Percentiles rank a stretch among this genome's conserved stretches.
Conservation (phyloP, 1,140 invertebrate species). For the Penaeus vannamei region DNA sequence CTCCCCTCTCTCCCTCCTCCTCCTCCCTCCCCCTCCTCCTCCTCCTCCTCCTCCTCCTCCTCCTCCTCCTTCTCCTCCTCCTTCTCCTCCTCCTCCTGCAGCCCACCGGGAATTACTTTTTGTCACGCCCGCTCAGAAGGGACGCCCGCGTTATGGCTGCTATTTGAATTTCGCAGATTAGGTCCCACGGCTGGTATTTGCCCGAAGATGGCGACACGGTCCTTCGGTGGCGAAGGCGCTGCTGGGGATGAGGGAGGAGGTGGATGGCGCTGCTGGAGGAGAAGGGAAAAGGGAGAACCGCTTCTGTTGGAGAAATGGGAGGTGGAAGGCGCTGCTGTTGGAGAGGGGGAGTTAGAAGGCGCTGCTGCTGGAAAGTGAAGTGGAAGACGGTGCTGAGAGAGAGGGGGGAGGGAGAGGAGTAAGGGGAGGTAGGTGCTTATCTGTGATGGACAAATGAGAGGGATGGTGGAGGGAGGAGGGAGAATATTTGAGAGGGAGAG, state of each 20-base stretch:
- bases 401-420: background rate
- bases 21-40: no score
- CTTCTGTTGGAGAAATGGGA: background rate
- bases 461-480: no score
- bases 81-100: no score
- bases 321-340: background rate
- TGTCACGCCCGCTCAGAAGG: no score
- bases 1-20: no score
- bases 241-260: background rate
- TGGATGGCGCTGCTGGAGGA: background rate
- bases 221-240: background rate
- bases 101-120: no score
- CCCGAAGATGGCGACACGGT: background rate
- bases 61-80: no score
- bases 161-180: background rate
- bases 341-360: background rate
- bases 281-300: background rate
- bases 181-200: constrained; percentile 1
- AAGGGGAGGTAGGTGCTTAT: background rate
- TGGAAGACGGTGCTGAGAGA: background rate
- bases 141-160: no score
- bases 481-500: no score
- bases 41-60: no score
- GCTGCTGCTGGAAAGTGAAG: background rate
- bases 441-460: no score